A percentile compares a stretch with the other conserved stretches of the same genome.
Evolutionary conservation across 2,113 vertebrate species (phyloP).

Genomic region (Peromyscus leucopus): DNA sequence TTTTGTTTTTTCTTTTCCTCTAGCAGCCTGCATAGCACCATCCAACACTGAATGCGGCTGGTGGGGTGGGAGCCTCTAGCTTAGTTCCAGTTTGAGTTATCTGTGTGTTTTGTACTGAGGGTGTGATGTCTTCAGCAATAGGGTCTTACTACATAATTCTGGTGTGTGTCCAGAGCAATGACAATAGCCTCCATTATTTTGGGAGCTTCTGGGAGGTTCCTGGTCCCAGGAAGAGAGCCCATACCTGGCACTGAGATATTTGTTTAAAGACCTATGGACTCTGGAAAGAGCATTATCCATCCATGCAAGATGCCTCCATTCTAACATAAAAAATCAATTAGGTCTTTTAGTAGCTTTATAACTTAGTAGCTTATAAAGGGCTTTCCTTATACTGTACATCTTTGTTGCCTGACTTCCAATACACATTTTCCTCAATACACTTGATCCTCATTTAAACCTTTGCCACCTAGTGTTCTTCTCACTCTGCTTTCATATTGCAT

Average conservation of each 20-base stretch:
- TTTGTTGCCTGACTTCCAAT: not conserved
- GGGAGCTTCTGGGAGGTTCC: not conserved
- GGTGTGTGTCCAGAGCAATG: not conserved
- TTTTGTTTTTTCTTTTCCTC: not conserved
- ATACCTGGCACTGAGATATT: not conserved
- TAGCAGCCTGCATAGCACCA: not conserved
- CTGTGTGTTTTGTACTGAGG: not conserved
- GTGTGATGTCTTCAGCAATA: not conserved
- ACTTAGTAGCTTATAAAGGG: not conserved
- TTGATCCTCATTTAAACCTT: not conserved
- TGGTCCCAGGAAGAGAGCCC: not conserved
- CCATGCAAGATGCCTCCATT: not conserved
- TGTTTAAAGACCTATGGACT: not conserved
- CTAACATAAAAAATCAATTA: not conserved
- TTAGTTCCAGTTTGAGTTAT: not conserved
- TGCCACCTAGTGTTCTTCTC: too few relatives aligned
- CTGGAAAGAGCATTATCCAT: not conserved
- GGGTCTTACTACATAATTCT: not conserved
- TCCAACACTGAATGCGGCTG: not conserved
- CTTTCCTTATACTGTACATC: not conserved
- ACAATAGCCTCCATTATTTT: not conserved
- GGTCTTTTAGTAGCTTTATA: not conserved
- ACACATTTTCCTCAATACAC: too few relatives aligned
- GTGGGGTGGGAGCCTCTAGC: too few relatives aligned
- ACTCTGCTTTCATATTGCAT: not conserved